These are phyloP conservation scores for Troides oblongomaculatus DNA, from an alignment of 2,888 invertebrate genomes.

Conservation along the genomic window DNA sequence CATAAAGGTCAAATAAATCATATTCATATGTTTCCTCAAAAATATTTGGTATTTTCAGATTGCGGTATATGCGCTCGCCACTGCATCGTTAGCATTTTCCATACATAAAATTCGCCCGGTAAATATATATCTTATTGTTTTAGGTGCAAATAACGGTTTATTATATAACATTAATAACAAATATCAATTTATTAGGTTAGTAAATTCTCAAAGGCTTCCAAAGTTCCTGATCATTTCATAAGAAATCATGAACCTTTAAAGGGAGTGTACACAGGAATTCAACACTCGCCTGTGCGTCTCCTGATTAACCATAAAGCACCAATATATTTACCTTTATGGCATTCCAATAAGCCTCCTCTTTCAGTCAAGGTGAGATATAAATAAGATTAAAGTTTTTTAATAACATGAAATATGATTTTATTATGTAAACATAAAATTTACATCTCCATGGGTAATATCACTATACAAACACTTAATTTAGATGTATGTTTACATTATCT, in stretches of 20 bases:
- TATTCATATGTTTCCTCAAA: conserved; percentile 35
- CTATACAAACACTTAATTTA: too few species aligned
- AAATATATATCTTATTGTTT: conserved; percentile 44
- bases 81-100: conserved; percentile 76
- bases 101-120: conserved; percentile 82
- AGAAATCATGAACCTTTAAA: conserved; percentile 70
- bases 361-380: conserved; percentile 69
- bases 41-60: conserved; percentile 66
- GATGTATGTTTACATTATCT: too few species aligned
- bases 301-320: conserved; percentile 80
- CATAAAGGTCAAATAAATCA: conserved; percentile 17
- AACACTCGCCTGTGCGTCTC: conserved; percentile 73
- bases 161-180: conserved; percentile 60
- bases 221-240: conserved; percentile 80
- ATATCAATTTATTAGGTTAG: conserved; percentile 70
- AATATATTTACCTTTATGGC: conserved; percentile 76
- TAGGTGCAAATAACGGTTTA: conserved; percentile 38
- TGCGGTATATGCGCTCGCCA: conserved; percentile 80
- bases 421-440: too few species aligned
- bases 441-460: too few species aligned
- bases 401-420: too few species aligned
- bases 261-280: conserved; percentile 74
- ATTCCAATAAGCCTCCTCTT: conserved; percentile 71
- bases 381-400: background rate
- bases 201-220: conserved; percentile 80